Conservation (phyloP, 2,888 invertebrate genomes). For the Ectemnius cavifrons region DNA sequence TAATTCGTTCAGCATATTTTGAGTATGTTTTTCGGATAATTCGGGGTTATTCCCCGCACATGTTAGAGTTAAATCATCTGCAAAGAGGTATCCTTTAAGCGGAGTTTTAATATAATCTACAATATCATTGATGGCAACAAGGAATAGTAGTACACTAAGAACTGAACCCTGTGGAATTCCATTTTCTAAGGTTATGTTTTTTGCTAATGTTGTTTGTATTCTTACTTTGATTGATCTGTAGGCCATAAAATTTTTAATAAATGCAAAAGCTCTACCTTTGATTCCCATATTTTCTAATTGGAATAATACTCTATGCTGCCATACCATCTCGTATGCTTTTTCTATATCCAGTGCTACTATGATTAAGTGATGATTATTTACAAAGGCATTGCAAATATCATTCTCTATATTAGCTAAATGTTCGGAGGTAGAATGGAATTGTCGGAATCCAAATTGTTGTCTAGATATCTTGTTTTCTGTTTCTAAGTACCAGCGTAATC, state of each 20-base stretch:
- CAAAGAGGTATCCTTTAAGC: background rate
- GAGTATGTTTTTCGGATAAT: background rate
- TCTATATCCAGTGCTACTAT: no score
- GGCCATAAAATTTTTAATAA: background rate
- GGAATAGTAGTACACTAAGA: slow-evolving; percentile 5
- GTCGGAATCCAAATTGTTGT: no score
- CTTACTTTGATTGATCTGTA: slow-evolving; percentile 2
- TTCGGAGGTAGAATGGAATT: no score
- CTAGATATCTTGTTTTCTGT: no score
- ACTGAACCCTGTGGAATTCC: slow-evolving; percentile 10
- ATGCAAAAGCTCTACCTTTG: background rate
- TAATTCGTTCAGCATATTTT: background rate
- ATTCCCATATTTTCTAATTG: background rate
- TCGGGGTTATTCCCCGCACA: background rate
- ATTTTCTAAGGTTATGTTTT: background rate
- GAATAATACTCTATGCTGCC: background rate
- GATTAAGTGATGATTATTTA: no score
- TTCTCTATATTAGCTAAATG: no score
- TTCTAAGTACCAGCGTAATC: slow-evolving; percentile 1
- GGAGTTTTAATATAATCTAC: background rate
- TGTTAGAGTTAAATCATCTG: slow-evolving; percentile 8
- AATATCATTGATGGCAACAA: slow-evolving; percentile 18
- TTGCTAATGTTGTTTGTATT: background rate
- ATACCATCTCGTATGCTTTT: no score
- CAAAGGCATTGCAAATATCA: no score